Percentiles rank a stretch among this genome's conserved stretches.
Evolutionary conservation across 2,113 vertebrate genomes (phyloP).

Genomic region (Azemiops feae): DNA sequence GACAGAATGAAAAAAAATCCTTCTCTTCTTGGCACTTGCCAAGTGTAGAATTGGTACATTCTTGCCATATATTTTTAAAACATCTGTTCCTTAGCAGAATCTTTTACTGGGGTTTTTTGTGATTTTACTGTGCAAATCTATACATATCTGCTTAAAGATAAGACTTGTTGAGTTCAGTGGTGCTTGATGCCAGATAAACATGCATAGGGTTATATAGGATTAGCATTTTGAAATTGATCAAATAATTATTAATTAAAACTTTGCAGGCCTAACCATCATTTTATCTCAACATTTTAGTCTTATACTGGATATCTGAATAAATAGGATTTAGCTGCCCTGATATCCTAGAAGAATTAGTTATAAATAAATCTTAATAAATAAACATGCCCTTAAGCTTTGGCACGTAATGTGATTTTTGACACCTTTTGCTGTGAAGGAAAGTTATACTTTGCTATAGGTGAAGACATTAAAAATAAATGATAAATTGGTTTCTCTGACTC

Average conservation of each 20-base stretch:
- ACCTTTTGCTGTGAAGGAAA: conserved; percentile 46
- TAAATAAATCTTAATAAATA: not conserved
- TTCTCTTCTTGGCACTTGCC: not conserved
- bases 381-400: conserved; percentile 42
- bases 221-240: not conserved
- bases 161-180: not conserved
- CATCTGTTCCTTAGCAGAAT: not conserved
- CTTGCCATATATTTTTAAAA: not conserved
- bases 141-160: not conserved
- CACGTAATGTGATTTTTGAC: conserved; percentile 43
- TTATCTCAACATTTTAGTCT: not conserved
- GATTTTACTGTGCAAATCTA: not conserved
- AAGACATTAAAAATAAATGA: conserved; percentile 52
- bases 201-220: not conserved
- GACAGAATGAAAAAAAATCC: not conserved
- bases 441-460: conserved; percentile 30
- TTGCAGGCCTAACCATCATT: not conserved
- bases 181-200: not conserved
- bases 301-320: not conserved
- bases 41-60: not conserved
- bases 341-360: not conserved
- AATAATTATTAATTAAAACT: not conserved
- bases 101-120: not conserved
- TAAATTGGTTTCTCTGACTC: conserved; percentile 28
- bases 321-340: not conserved